phyloP scores from a whole-genome alignment of 2,797 vertebrate genomes.

The Pipistrellus pygmaeus region DNA sequence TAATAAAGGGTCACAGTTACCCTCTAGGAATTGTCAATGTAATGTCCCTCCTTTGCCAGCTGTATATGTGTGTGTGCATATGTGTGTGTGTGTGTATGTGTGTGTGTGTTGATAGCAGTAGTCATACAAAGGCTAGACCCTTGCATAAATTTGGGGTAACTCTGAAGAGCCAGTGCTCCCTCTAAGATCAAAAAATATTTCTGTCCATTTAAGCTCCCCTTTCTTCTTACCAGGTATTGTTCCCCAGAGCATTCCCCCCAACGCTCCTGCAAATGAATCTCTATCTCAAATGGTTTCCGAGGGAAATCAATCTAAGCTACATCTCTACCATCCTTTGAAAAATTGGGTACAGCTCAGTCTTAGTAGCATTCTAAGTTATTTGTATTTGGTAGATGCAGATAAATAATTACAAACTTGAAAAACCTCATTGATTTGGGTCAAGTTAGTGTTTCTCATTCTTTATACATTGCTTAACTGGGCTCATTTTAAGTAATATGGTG shows the following conservation, averaged over 20 bases:
- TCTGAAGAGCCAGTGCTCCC: not conserved
- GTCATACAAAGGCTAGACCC: not conserved
- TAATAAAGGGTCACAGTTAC: not conserved
- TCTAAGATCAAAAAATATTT: not conserved
- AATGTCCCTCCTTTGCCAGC: not conserved
- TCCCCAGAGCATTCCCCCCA: not conserved
- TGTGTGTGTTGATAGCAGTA: not conserved
- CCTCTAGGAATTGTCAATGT: not conserved
- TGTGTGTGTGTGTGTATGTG: not conserved
- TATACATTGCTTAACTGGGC: not conserved
- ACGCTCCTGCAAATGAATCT: not conserved
- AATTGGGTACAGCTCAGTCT: not conserved
- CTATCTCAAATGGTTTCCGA: not conserved
- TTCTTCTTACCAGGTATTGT: not conserved
- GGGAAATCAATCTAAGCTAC: not conserved
- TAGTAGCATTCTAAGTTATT: not conserved
- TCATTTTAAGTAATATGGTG: not conserved
- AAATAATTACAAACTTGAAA: not conserved
- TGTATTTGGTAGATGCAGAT: not conserved
- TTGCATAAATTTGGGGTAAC: not conserved
- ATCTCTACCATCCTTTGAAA: not conserved
- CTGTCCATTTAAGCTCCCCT: not conserved
- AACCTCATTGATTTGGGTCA: constrained; percentile 4
- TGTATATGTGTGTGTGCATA: not conserved
- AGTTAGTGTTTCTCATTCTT: not conserved